These are phyloP conservation scores for Aphidius ervi DNA, from an alignment of 1,140 invertebrate genomes.

Conservation along the genomic window DNA sequence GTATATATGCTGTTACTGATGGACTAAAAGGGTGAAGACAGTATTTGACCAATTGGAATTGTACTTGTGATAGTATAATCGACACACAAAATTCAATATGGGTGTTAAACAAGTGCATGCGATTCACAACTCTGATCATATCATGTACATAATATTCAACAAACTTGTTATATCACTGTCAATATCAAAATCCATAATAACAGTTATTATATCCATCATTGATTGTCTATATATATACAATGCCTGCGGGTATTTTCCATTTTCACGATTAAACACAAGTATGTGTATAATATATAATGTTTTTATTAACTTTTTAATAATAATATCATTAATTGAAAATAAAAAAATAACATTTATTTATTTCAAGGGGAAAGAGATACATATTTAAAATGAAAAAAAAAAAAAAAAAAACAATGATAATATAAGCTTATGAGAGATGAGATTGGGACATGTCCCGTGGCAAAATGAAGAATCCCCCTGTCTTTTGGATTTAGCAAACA, in stretches of 20 bases:
- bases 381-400: not conserved
- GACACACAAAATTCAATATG: conserved; percentile 3
- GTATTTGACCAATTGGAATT: conserved; percentile 19
- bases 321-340: not conserved
- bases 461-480: conserved; percentile 19
- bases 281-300: not conserved
- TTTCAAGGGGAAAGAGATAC: too few species aligned
- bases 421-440: not conserved
- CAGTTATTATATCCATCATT: conserved; percentile 30
- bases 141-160: conserved; percentile 22
- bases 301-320: not conserved
- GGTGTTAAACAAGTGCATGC: not conserved
- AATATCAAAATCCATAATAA: conserved; percentile 33
- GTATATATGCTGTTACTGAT: not conserved
- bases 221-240: too few species aligned
- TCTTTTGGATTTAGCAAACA: conserved; percentile 41
- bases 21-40: conserved; percentile 1
- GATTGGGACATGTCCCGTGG: not conserved
- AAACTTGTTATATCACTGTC: conserved; percentile 34
- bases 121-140: conserved; percentile 7
- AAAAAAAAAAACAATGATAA: not conserved
- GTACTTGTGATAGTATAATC: not conserved
- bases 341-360: not conserved
- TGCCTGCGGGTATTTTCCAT: not conserved
- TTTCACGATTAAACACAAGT: not conserved